Conservation (phyloP, 1,140 invertebrate genomes). For the Anastrepha obliqua region DNA sequence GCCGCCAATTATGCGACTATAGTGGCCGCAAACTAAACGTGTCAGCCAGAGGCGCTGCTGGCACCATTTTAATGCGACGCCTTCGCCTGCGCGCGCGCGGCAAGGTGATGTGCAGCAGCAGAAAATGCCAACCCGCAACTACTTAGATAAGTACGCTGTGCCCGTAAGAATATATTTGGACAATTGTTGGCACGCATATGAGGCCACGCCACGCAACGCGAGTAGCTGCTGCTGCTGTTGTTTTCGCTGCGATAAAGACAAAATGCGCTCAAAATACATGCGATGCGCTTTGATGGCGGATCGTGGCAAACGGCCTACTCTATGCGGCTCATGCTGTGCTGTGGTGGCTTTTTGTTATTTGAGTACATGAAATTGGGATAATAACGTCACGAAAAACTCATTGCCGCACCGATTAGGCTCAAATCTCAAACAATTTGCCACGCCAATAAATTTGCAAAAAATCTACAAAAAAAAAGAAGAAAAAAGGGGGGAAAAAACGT, state of each 20-base stretch:
- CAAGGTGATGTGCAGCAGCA: background rate
- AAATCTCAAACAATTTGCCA: constrained; percentile 50
- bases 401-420: constrained; percentile 53
- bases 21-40: constrained; percentile 25
- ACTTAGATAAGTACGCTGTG: background rate
- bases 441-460: constrained; percentile 37
- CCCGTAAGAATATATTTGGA: background rate
- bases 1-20: constrained; percentile 24
- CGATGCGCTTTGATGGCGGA: background rate
- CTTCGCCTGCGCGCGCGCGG: background rate
- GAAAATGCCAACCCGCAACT: constrained; percentile 6
- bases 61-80: constrained; percentile 35
- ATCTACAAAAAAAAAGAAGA: background rate
- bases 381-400: constrained; percentile 62
- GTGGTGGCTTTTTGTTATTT: constrained; percentile 20
- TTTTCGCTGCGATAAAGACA: constrained; percentile 14
- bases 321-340: background rate
- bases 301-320: background rate
- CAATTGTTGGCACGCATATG: constrained; percentile 58
- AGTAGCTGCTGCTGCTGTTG: constrained; percentile 26
- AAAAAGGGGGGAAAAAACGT: background rate
- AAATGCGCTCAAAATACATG: background rate
- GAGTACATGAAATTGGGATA: constrained; percentile 60
- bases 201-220: constrained; percentile 22
- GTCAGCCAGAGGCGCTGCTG: constrained; percentile 33